These are phyloP conservation scores for Aurelia sp. DNA, from an alignment of 30 jellyfish, hydroid and myxozoan genomes.

Conservation along the genomic window DNA sequence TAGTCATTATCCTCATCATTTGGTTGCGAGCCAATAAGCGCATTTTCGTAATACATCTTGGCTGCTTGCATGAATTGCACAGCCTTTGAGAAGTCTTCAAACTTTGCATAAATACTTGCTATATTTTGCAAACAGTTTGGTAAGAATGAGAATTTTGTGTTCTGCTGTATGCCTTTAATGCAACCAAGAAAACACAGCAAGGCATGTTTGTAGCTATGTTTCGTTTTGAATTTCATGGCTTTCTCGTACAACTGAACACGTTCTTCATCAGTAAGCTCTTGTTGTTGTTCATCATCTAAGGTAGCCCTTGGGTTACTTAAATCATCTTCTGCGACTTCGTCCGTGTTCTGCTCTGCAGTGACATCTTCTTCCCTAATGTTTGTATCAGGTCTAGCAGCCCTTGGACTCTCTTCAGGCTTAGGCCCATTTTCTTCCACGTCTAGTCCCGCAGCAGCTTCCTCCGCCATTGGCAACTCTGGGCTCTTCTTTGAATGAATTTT, in stretches of 20 bases:
- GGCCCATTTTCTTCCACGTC: background rate
- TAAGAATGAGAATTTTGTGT: conserved; percentile 59
- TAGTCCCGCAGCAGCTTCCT: too few species aligned
- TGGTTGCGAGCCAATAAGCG: conserved; percentile 74
- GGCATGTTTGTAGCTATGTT: conserved; percentile 75
- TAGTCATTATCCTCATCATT: conserved; percentile 52
- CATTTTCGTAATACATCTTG: conserved; percentile 89
- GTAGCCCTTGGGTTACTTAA: background rate
- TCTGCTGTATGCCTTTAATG: conserved; percentile 76
- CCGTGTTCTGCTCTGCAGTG: background rate
- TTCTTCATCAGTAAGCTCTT: conserved; percentile 75
- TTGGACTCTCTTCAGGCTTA: background rate
- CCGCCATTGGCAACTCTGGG: too few species aligned
- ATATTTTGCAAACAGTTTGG: conserved; percentile 85
- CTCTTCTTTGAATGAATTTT: too few species aligned
- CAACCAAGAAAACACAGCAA: conserved; percentile 90
- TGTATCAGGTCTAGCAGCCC: background rate
- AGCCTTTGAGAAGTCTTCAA: conserved; percentile 85
- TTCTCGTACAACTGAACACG: conserved; percentile 73
- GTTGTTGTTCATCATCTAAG: conserved; percentile 15
- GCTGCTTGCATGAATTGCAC: conserved; percentile 96
- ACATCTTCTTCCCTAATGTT: background rate
- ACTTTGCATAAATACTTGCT: conserved; percentile 84
- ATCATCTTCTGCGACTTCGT: conserved; percentile 26
- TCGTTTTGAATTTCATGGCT: conserved; percentile 62